Evolutionary conservation across 2,113 vertebrate genomes (phyloP).

Genomic region (Myanophis thanlyinensis): DNA sequence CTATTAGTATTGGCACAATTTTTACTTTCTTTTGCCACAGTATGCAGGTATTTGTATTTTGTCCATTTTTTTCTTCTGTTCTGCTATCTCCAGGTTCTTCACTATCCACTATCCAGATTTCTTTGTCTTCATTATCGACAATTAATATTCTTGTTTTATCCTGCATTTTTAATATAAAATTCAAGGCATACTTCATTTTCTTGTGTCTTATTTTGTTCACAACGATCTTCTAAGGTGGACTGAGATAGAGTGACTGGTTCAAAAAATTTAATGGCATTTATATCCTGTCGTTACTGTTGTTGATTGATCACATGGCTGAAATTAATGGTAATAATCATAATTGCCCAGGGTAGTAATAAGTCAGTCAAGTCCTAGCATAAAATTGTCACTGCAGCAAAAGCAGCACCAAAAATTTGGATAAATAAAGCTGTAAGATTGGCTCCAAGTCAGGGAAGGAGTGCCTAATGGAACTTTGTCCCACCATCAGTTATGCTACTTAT

Average conservation of each 20-base stretch:
- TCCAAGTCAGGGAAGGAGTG: not conserved
- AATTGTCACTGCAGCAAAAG: not conserved
- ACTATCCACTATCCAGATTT: not conserved
- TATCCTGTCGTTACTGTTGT: not conserved
- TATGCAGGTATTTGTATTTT: not conserved
- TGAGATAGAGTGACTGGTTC: not conserved
- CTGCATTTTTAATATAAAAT: not conserved
- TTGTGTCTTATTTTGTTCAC: not conserved
- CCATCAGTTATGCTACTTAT: not conserved
- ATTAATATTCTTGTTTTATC: not conserved
- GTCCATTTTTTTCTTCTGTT: not conserved
- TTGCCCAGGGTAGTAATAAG: not conserved
- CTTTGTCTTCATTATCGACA: not conserved
- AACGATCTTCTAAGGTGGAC: not conserved
- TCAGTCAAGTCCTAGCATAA: not conserved
- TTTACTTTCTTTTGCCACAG: not conserved
- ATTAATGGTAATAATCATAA: not conserved
- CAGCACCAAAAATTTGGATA: not conserved
- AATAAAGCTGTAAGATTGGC: not conserved
- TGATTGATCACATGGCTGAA: not conserved
- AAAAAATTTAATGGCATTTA: not conserved
- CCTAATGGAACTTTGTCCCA: not conserved
- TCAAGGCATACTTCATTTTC: not conserved
- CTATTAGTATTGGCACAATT: not conserved
- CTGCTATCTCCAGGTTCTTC: not conserved